phyloP scores from a whole-genome alignment of 2,888 invertebrate species.

The Euzophera pinguis region DNA sequence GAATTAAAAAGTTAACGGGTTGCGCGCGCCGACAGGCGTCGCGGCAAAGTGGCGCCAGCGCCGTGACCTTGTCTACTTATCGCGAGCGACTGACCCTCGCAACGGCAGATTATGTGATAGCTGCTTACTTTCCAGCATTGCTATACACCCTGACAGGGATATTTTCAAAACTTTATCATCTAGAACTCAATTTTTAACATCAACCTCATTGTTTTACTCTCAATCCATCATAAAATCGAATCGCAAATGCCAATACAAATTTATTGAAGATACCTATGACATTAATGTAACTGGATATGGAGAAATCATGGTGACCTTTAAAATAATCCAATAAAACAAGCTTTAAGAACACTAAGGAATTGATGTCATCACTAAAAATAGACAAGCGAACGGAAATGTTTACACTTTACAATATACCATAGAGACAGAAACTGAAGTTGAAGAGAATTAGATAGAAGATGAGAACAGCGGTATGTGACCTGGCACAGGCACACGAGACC shows the following conservation, averaged over 20 bases:
- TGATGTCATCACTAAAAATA: slow-evolving; percentile 71
- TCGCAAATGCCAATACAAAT: neutral
- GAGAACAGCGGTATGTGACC: slow-evolving; percentile 30
- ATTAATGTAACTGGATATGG: slow-evolving; percentile 11
- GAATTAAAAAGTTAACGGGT: slow-evolving; percentile 75
- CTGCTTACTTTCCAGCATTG: slow-evolving; percentile 39
- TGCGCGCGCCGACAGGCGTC: slow-evolving; percentile 56
- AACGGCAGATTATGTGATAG: slow-evolving; percentile 59
- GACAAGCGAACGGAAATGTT: slow-evolving; percentile 59
- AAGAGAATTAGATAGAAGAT: slow-evolving; percentile 13
- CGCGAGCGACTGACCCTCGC: slow-evolving; percentile 71
- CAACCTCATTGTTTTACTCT: neutral
- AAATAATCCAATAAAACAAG: slow-evolving; percentile 44
- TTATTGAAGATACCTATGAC: neutral
- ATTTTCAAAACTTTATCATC: slow-evolving; percentile 9
- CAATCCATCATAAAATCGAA: neutral
- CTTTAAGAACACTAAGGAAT: slow-evolving; percentile 43
- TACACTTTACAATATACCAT: slow-evolving; percentile 47
- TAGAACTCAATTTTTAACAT: neutral
- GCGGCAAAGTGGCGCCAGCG: slow-evolving; percentile 70
- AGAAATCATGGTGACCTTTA: slow-evolving; percentile 33
- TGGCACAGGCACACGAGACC: slow-evolving; percentile 23
- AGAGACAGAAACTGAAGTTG: slow-evolving; percentile 42
- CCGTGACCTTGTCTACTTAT: slow-evolving; percentile 76
- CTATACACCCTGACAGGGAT: slow-evolving; percentile 22